Conservation (phyloP, 2,888 invertebrate species). For the Caenorhabditis virilis region DNA sequence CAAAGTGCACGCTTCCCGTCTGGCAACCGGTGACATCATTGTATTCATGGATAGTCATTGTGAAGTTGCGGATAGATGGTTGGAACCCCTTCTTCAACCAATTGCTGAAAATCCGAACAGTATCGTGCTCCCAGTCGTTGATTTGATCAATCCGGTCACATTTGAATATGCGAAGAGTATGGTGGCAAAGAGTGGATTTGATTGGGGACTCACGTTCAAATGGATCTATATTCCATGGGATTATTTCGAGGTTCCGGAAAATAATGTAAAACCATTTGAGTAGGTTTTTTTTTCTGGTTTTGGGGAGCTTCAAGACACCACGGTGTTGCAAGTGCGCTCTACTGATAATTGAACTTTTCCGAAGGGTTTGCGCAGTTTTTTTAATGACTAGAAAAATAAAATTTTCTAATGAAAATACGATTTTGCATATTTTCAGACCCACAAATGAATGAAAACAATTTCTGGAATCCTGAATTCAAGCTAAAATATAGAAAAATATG, state of each 20-base stretch:
- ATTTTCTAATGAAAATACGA: no score
- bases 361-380: no score
- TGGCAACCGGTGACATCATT: constrained; percentile 86
- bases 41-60: constrained; percentile 93
- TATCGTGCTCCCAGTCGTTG: constrained; percentile 98
- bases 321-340: no score
- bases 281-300: constrained; percentile 8
- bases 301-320: background rate
- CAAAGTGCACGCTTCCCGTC: constrained; percentile 78
- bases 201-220: constrained; percentile 98
- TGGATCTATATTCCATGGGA: constrained; percentile 81
- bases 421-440: no score
- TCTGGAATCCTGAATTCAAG: no score
- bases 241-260: constrained; percentile 75
- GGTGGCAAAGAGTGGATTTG: constrained; percentile 98
- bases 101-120: constrained; percentile 77
- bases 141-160: constrained; percentile 95
- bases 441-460: no score
- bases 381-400: no score
- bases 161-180: constrained; percentile 86
- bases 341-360: no score
- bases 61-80: constrained; percentile 95
- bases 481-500: no score
- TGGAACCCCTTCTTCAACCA: constrained; percentile 88
- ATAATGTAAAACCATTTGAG: constrained; percentile 72